phyloP scores from a whole-genome alignment of 2,888 invertebrate genomes.

The Dicranocentrus wangi region DNA sequence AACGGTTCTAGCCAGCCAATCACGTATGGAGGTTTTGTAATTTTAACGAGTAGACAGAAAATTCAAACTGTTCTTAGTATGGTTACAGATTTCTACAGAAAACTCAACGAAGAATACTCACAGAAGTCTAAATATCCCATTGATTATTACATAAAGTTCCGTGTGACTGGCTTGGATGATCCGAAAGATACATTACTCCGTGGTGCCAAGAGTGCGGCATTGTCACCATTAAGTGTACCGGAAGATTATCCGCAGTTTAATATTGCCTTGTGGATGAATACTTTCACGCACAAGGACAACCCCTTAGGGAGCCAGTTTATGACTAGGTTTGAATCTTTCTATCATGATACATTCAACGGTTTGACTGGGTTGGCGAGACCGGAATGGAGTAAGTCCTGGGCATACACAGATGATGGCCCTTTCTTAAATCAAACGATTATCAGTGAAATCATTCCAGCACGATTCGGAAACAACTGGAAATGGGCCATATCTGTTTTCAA shows the following conservation, averaged over 20 bases:
- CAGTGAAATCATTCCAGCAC: conserved; percentile 20
- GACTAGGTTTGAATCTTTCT: conserved; percentile 41
- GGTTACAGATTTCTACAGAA: conserved; percentile 26
- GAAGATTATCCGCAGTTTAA: conserved; percentile 46
- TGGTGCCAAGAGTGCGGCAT: not conserved
- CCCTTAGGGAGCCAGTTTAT: conserved; percentile 37
- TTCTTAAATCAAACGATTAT: conserved; percentile 31
- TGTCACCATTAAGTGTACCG: conserved; percentile 22
- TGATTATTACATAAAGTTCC: conserved; percentile 47
- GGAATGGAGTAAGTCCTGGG: conserved; percentile 59
- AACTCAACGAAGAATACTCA: conserved; percentile 30
- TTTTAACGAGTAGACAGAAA: conserved; percentile 30
- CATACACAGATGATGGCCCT: conserved; percentile 32
- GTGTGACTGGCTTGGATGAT: conserved; percentile 49
- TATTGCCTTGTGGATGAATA: conserved; percentile 55
- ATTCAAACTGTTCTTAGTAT: conserved; percentile 44
- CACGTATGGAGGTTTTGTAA: conserved; percentile 41
- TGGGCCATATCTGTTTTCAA: conserved; percentile 15
- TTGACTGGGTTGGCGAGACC: conserved; percentile 26
- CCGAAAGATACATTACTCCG: conserved; percentile 32
- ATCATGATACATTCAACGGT: conserved; percentile 42
- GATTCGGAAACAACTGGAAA: conserved; percentile 33
- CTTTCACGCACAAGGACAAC: conserved; percentile 33
- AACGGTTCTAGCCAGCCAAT: conserved; percentile 48
- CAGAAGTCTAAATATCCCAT: conserved; percentile 45